These are phyloP conservation scores for Acanthosepion pharaonis DNA, from an alignment of 2,888 invertebrate species.

Conservation along the genomic window DNA sequence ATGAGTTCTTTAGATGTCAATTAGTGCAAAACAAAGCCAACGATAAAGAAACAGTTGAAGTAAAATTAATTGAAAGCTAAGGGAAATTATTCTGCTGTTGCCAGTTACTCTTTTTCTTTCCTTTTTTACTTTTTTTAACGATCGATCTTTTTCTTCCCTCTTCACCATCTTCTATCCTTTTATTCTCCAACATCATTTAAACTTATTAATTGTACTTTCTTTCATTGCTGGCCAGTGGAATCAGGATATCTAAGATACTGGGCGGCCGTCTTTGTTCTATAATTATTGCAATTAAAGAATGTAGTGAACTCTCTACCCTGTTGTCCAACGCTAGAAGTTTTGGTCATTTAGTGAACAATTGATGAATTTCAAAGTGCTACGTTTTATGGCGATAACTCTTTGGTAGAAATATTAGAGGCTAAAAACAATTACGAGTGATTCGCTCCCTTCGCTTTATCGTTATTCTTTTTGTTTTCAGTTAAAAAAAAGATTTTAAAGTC, in stretches of 20 bases:
- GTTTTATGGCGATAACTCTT: not conserved
- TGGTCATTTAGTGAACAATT: not conserved
- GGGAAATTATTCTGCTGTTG: no score
- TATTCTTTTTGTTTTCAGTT: not conserved
- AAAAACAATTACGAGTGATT: not conserved
- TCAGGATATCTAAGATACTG: not conserved
- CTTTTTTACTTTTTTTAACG: no score
- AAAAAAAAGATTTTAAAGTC: no score
- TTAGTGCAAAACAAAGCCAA: not conserved
- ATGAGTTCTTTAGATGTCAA: not conserved
- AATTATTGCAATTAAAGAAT: not conserved
- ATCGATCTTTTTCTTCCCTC: no score
- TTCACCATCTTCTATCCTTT: no score
- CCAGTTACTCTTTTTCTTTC: no score
- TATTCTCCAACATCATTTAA: no score
- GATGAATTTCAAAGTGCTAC: not conserved
- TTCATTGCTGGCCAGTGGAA: not conserved
- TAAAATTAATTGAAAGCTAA: no score
- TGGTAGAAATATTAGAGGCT: not conserved
- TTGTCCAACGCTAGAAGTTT: not conserved
- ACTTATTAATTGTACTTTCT: no score
- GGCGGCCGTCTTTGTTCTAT: conserved; percentile 18
- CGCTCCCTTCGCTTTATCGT: not conserved
- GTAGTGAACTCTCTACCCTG: not conserved
- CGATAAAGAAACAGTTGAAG: no score